Percentiles rank a stretch among this genome's conserved stretches.
Evolutionary conservation across 2,113 vertebrate genomes (phyloP).

Genomic region (Cichladusa arquata): DNA sequence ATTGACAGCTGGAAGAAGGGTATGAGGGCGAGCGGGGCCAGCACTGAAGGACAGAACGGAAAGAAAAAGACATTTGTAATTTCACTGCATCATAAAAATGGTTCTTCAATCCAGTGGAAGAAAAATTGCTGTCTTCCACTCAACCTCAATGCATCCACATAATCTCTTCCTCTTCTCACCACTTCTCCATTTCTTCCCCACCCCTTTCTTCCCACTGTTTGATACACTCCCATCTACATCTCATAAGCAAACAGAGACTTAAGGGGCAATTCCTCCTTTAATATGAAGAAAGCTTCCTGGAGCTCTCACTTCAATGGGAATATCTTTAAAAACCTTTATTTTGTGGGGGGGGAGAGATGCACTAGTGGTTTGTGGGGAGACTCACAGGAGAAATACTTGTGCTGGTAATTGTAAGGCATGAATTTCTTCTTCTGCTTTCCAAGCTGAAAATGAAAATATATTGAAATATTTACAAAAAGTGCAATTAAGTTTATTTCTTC

Average conservation of each 20-base stretch:
- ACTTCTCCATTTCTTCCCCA: background rate
- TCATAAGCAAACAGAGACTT: background rate
- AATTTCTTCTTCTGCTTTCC: constrained; percentile 82
- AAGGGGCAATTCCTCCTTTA: background rate
- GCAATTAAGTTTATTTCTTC: background rate
- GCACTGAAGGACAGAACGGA: background rate
- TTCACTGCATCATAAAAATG: background rate
- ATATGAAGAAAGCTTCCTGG: background rate
- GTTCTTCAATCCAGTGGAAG: background rate
- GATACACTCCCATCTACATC: background rate
- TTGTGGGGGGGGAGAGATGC: background rate
- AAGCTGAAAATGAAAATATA: constrained; percentile 66
- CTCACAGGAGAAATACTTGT: constrained; percentile 82
- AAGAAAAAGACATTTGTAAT: background rate
- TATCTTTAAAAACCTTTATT: background rate
- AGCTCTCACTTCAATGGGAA: background rate
- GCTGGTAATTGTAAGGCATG: constrained; percentile 84
- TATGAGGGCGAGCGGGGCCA: constrained; percentile 28
- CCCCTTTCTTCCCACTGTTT: background rate
- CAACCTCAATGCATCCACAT: background rate
- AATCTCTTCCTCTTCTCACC: background rate
- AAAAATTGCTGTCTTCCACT: background rate
- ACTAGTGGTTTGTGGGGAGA: background rate
- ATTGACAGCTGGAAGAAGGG: constrained; percentile 44
- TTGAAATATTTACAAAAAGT: background rate